Evolutionary conservation across 2,888 invertebrate species (phyloP).

Genomic region (Hirtodrosophila histrioides): DNA sequence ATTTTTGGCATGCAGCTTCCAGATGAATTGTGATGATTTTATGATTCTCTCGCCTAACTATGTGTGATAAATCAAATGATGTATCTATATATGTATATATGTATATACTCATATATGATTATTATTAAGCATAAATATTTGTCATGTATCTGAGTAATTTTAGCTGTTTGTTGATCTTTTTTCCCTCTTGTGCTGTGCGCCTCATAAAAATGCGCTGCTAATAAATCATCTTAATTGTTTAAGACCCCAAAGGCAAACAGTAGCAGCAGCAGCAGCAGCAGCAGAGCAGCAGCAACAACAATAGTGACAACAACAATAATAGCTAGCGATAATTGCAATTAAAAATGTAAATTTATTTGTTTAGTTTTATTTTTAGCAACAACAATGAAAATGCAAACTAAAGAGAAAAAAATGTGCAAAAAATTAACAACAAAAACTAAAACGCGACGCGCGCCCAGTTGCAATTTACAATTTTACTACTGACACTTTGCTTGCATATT

Average conservation of each 20-base stretch:
- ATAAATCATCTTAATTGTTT: conserved; percentile 76
- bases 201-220: conserved; percentile 71
- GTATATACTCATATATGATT: conserved; percentile 34
- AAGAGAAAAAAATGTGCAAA: conserved; percentile 23
- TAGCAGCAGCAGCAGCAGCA: conserved; percentile 53
- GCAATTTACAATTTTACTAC: conserved; percentile 68
- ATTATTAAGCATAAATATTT: conserved; percentile 68
- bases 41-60: conserved; percentile 33
- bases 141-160: conserved; percentile 24
- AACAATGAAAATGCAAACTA: conserved; percentile 35
- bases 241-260: conserved; percentile 74
- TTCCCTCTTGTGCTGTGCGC: conserved; percentile 40
- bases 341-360: conserved; percentile 78
- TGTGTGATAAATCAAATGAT: conserved; percentile 66
- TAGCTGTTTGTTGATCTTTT: conserved; percentile 27
- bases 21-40: conserved; percentile 59
- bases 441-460: conserved; percentile 71
- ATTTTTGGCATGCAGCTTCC: conserved; percentile 25
- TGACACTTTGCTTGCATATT: conserved; percentile 67
- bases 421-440: conserved; percentile 35
- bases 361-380: conserved; percentile 75
- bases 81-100: conserved; percentile 29
- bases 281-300: conserved; percentile 24
- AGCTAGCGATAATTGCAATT: conserved; percentile 75
- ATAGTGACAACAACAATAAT: conserved; percentile 48